A percentile compares a stretch with the other conserved stretches of the same genome.
Conservation (phyloP, 2,113 vertebrate species). For the Plecotus auritus region DNA sequence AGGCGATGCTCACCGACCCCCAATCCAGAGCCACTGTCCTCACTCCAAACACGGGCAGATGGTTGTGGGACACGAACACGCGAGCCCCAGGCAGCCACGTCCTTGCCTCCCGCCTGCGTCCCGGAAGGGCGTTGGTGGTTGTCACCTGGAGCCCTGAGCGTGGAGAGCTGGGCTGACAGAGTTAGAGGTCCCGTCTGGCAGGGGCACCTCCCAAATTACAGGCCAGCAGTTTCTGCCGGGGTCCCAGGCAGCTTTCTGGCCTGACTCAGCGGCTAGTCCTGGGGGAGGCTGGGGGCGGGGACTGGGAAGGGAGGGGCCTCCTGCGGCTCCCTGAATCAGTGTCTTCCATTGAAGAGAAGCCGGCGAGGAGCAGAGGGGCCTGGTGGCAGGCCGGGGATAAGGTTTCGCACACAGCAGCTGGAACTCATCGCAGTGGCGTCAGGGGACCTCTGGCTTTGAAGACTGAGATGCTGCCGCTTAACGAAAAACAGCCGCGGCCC, state of each 20-base stretch:
- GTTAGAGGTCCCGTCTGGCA: neutral
- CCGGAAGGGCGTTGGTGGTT: neutral
- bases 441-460: conserved; percentile 34
- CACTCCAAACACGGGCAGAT: neutral
- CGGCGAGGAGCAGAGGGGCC: neutral
- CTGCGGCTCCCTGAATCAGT: neutral
- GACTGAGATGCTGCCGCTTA: neutral
- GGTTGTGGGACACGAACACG: neutral
- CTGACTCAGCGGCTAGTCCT: neutral
- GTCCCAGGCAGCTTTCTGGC: neutral
- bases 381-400: neutral
- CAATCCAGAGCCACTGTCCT: neutral
- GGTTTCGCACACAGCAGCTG: conserved; percentile 42
- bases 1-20: neutral
- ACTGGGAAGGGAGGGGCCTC: neutral
- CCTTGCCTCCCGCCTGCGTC: neutral
- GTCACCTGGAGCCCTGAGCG: neutral
- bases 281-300: neutral
- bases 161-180: neutral
- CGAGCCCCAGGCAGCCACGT: neutral
- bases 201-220: fast-evolving
- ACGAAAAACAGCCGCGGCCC: neutral
- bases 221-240: neutral
- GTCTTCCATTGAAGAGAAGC: neutral
- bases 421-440: neutral